Conservation (phyloP, 2,113 vertebrate species). For the Perca fluviatilis region DNA sequence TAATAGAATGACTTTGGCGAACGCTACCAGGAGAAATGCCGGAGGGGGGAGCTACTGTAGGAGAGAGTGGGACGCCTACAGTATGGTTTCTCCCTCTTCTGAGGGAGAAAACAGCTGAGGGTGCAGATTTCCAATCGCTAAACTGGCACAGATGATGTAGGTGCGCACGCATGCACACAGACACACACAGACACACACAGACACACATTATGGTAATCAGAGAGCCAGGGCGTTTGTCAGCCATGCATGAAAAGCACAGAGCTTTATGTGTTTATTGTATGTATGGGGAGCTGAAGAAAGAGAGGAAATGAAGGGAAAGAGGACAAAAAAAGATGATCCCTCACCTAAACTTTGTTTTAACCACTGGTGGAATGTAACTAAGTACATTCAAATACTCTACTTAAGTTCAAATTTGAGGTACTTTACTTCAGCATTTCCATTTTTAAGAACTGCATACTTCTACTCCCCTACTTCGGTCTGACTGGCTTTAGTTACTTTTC, state of each 20-base stretch:
- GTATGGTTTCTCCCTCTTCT: constrained; percentile 66
- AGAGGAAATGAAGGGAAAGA: constrained; percentile 8
- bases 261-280: constrained; percentile 32
- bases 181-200: constrained; percentile 31
- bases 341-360: neutral
- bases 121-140: constrained; percentile 79
- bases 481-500: neutral
- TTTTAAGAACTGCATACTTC: too few relatives aligned
- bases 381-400: neutral
- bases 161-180: constrained; percentile 29
- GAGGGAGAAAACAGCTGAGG: constrained; percentile 79
- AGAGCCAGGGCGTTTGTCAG: constrained; percentile 58
- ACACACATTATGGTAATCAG: constrained; percentile 61
- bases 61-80: constrained; percentile 61
- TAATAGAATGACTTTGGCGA: constrained; percentile 82
- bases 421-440: neutral
- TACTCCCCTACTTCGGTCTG: neutral
- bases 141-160: constrained; percentile 73
- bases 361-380: neutral
- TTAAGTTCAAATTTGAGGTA: neutral
- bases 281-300: neutral
- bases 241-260: constrained; percentile 61
- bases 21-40: constrained; percentile 83
- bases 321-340: neutral
- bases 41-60: constrained; percentile 35